Evolutionary conservation across 2,888 invertebrate genomes (phyloP).

Genomic region (Piscicola geometra): DNA sequence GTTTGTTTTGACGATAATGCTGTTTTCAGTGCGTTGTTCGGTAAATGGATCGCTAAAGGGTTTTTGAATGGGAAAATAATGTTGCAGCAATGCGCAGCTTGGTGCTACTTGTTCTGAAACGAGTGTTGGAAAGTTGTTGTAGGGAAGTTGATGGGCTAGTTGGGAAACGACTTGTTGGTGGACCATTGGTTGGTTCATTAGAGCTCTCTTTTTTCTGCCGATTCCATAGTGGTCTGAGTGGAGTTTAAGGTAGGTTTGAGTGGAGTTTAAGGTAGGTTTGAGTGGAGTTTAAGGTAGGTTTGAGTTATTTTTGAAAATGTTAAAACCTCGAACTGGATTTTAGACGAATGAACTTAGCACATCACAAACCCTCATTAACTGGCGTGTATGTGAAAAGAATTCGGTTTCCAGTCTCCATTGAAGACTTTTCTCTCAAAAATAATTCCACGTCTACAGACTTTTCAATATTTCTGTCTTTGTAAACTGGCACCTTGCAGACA

Average conservation of each 20-base stretch:
- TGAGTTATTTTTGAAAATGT: neutral
- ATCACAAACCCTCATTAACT: neutral
- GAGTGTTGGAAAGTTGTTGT: too few species aligned
- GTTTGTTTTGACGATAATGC: too few species aligned
- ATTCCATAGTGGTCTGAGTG: neutral
- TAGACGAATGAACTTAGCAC: neutral
- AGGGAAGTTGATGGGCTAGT: too few species aligned
- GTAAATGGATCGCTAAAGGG: too few species aligned
- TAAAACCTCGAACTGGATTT: neutral
- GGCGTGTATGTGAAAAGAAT: conserved; percentile 6
- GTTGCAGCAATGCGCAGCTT: too few species aligned
- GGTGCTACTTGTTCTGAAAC: too few species aligned
- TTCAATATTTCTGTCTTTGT: neutral
- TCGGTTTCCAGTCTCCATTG: neutral
- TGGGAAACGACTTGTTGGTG: too few species aligned
- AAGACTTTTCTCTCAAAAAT: conserved; percentile 7
- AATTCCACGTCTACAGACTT: neutral
- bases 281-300: neutral
- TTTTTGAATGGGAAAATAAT: too few species aligned
- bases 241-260: neutral
- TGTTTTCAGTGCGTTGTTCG: too few species aligned
- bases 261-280: neutral
- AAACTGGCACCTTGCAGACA: neutral
- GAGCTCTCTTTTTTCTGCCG: neutral
- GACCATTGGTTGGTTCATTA: too few species aligned